Evolutionary conservation across 2,797 vertebrate genomes (phyloP), one percentile per base, ranked within the genome.

Genomic region (Petrocephalus schoutedeni): DNA sequence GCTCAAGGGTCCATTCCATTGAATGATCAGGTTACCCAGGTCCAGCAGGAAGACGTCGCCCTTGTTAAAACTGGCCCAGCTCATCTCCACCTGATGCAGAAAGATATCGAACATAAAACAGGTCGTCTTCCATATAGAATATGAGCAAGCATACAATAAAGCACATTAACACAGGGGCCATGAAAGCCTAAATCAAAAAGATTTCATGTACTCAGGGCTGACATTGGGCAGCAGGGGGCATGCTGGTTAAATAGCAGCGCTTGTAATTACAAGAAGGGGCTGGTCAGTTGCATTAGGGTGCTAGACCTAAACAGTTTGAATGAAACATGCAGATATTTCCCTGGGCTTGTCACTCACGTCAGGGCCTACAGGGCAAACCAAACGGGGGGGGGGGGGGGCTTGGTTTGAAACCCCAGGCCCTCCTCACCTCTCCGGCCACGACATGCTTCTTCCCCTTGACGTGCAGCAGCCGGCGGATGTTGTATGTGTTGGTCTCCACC

Each of bases 391-490:
- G 28, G 28, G 23, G 8, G 2, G 10, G 3, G 28, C 7, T 77
- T 80, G 36, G 36, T 45, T 80, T 80, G 74, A 80, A 21, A 49
- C 45, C 74, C 12, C 41, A 3, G 36, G 36, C 0, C 45, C 77
- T 23, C 88, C 94, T 92, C 82, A 97, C 97, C 96, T 97, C 97
- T 92, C 93, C 92, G 0, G 97, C 97, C 32, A 93, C 86, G 84
- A 97, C 96, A 0, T 96, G 95, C 92, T 96, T 97, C 91, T 95
- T 97, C 87, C 97, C 97, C 91, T 98, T 98, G 86, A 97, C 96
- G 0, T 97, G 97, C 67, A 97, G 93, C 57, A 98, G 93, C 49
- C 97, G 93, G 87, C 91, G 95, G 67, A 97, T 3, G 0, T 97
- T 93, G 85, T 96, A 96, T 0, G 94, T 93, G 92, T 98, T 98